Evolutionary conservation across 2,113 vertebrate genomes (phyloP).

Genomic region (Ictalurus furcatus): DNA sequence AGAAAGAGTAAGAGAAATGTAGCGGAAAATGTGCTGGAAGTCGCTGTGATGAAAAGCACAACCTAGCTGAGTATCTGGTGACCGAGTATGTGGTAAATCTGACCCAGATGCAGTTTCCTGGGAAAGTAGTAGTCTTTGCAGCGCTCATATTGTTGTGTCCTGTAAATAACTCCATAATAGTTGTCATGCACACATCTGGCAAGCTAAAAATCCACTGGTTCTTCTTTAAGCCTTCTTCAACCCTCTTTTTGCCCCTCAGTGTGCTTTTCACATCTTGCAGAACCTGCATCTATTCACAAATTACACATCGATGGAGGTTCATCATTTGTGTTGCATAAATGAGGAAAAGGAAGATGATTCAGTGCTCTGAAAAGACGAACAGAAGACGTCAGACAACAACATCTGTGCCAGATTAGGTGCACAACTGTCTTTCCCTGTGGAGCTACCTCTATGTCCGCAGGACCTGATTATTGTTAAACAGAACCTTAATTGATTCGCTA

Average conservation of each 20-base stretch:
- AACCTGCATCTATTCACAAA: not conserved
- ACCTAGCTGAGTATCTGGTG: not conserved
- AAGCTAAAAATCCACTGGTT: not conserved
- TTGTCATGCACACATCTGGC: not conserved
- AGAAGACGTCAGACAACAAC: slow-evolving; percentile 17
- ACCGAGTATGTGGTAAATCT: not conserved
- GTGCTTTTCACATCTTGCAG: not conserved
- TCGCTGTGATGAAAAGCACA: not conserved
- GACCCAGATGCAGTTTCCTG: not conserved
- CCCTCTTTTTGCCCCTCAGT: not conserved
- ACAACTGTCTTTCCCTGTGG: not conserved
- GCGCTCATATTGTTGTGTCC: not conserved
- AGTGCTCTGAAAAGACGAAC: not conserved
- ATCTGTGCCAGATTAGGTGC: slow-evolving; percentile 22
- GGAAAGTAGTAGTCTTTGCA: not conserved
- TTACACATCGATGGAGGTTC: not conserved
- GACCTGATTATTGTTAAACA: slow-evolving; percentile 31
- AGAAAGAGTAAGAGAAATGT: not conserved
- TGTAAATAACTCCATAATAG: not conserved
- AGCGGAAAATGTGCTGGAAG: not conserved
- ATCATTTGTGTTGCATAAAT: not conserved
- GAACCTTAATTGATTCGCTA: slow-evolving; percentile 19
- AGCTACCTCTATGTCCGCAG: not conserved
- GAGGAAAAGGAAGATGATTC: not conserved
- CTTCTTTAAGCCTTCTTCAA: not conserved